A percentile compares a stretch with the other conserved stretches of the same genome.
phyloP scores from a whole-genome alignment of 1,140 invertebrate species.

The Marisa cornuarietis region DNA sequence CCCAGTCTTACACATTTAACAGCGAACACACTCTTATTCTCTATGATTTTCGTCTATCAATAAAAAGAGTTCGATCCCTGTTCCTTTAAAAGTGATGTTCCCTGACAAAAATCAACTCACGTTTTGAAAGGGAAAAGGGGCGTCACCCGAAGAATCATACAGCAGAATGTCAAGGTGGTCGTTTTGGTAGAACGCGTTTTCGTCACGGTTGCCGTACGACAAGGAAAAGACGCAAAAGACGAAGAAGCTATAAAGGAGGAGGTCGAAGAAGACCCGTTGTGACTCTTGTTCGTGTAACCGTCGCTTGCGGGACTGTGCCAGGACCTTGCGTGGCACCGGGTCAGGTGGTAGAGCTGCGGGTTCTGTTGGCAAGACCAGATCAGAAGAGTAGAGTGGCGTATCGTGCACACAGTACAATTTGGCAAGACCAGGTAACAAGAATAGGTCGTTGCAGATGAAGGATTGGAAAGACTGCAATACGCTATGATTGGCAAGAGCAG shows the following conservation, averaged over 20 bases:
- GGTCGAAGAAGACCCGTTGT: conserved; percentile 17
- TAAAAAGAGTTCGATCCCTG: too few relatives aligned
- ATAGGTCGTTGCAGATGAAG: too few relatives aligned
- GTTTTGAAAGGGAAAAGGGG: background rate
- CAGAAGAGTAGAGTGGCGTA: too few relatives aligned
- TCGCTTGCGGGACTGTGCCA: conserved; percentile 9
- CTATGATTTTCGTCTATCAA: too few relatives aligned
- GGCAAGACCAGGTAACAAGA: too few relatives aligned
- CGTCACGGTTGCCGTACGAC: conserved; percentile 20
- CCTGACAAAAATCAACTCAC: background rate
- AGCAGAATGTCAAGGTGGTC: background rate
- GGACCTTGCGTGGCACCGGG: background rate
- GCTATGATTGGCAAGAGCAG: too few relatives aligned
- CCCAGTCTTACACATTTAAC: too few relatives aligned
- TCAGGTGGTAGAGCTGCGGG: conserved; percentile 13
- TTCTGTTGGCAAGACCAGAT: background rate
- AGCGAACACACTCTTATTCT: too few relatives aligned
- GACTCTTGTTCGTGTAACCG: conserved; percentile 11
- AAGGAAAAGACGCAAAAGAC: conserved; percentile 19
- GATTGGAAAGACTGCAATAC: too few relatives aligned
- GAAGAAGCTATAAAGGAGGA: conserved; percentile 18
- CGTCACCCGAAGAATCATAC: background rate
- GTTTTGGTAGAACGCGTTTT: conserved; percentile 1
- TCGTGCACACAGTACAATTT: too few relatives aligned
- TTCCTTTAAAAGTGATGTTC: too few relatives aligned